Percentiles rank a stretch among this genome's conserved stretches.
phyloP scores from a whole-genome alignment of 2,888 invertebrate species.

The Crioceris asparagi region DNA sequence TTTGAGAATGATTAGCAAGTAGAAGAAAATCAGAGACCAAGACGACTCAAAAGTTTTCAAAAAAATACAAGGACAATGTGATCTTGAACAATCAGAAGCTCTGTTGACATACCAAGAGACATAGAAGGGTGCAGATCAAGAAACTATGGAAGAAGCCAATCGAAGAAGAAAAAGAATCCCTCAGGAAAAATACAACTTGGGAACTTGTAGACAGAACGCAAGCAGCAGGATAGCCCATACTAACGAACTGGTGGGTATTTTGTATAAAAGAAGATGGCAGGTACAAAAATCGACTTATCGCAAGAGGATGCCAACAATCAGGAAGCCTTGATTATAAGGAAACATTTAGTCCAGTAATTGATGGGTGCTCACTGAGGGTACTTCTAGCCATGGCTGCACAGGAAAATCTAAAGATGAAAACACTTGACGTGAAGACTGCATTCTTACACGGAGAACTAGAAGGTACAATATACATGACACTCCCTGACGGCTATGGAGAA shows the following conservation, averaged over 20 bases:
- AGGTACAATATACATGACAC: neutral
- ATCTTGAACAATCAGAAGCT: too few relatives aligned
- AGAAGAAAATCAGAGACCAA: too few relatives aligned
- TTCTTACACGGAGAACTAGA: too few relatives aligned
- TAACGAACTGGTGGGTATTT: neutral
- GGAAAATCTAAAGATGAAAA: neutral
- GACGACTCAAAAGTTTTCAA: too few relatives aligned
- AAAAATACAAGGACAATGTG: too few relatives aligned
- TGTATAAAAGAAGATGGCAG: neutral
- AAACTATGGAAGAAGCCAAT: constrained; percentile 1
- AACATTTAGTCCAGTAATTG: constrained; percentile 3
- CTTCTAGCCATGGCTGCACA: neutral
- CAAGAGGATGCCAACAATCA: constrained; percentile 3
- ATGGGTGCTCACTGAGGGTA: constrained; percentile 1
- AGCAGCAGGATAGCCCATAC: neutral
- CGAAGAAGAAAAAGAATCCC: constrained; percentile 1
- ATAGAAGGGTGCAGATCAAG: too few relatives aligned
- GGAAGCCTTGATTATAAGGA: constrained; percentile 1
- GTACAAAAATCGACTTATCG: constrained; percentile 2
- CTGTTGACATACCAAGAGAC: too few relatives aligned
- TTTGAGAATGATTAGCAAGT: too few relatives aligned
- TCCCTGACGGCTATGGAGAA: neutral
- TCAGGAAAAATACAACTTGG: constrained; percentile 1
- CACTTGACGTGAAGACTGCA: constrained; percentile 1
- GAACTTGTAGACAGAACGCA: neutral